These are phyloP conservation scores for Drosophila melanogaster DNA, from an alignment of 1,140 invertebrate species.

Conservation along the genomic window DNA sequence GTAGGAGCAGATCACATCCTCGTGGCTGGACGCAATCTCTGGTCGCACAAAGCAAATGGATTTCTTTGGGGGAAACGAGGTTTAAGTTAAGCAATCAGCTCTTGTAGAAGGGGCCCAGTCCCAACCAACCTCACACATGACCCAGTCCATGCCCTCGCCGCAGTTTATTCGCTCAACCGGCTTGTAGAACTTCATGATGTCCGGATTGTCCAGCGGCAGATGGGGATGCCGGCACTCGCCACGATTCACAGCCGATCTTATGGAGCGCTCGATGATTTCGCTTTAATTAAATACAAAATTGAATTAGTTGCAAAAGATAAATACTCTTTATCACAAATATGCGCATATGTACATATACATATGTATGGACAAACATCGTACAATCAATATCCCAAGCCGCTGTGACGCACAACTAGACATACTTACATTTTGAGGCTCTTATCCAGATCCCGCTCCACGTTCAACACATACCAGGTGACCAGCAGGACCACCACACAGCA, in stretches of 20 bases:
- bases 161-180: slow-evolving; percentile 87
- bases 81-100: not conserved
- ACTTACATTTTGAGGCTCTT: slow-evolving; percentile 52
- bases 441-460: slow-evolving; percentile 33
- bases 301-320: no score
- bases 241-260: slow-evolving; percentile 78
- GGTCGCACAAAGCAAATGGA: slow-evolving; percentile 86
- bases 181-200: slow-evolving; percentile 89
- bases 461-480: slow-evolving; percentile 26
- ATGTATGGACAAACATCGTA: not conserved
- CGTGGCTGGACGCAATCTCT: slow-evolving; percentile 85
- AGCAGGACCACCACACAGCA: slow-evolving; percentile 1
- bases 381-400: slow-evolving; percentile 4
- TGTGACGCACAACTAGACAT: not conserved
- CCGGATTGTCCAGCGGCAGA: slow-evolving; percentile 88
- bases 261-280: slow-evolving; percentile 83
- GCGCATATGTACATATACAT: not conserved
- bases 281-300: slow-evolving; percentile 35
- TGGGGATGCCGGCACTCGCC: slow-evolving; percentile 88
- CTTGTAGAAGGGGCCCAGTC: not conserved
- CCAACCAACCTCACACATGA: slow-evolving; percentile 84
- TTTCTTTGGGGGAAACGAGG: slow-evolving; percentile 33
- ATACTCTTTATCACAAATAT: no score
- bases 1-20: slow-evolving; percentile 86
- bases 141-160: slow-evolving; percentile 86